Conservation (phyloP, 2,113 vertebrate genomes). For the Hippopotamus amphibius region DNA sequence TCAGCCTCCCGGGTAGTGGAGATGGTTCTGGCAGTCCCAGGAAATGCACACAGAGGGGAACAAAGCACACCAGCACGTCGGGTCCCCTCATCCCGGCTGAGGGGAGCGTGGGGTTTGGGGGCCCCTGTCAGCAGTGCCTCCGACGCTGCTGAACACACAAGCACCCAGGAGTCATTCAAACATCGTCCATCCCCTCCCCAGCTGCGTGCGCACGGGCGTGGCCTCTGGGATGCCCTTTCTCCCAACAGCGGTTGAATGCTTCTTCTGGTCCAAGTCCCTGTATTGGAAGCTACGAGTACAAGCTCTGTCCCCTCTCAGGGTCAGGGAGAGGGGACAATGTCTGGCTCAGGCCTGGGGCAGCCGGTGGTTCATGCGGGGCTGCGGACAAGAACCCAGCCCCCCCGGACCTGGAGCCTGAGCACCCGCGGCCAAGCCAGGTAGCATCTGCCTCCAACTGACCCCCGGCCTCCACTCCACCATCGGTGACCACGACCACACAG, state of each 20-base stretch:
- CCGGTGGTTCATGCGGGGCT: no score
- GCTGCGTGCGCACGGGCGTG: background rate
- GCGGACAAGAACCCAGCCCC: background rate
- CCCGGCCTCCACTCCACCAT: background rate
- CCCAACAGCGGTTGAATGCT: background rate
- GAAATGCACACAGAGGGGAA: background rate
- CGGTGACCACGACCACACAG: background rate
- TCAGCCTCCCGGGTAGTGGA: background rate
- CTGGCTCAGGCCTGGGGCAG: background rate
- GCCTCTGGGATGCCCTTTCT: background rate
- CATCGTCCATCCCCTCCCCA: background rate
- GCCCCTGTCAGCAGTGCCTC: no score
- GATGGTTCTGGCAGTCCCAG: background rate
- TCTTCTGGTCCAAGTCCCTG: background rate
- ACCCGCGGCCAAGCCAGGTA: background rate
- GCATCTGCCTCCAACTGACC: background rate
- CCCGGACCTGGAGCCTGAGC: background rate
- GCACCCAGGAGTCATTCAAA: background rate
- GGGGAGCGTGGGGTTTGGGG: background rate
- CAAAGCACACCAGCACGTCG: accelerated
- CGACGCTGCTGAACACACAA: background rate
- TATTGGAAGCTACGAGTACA: background rate
- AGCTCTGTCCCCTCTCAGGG: background rate
- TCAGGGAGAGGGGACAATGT: background rate
- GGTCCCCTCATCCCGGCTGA: background rate